A percentile compares a stretch with the other conserved stretches of the same genome.
phyloP scores from a whole-genome alignment of 2,797 vertebrate genomes.

The Liparis tanakae region DNA sequence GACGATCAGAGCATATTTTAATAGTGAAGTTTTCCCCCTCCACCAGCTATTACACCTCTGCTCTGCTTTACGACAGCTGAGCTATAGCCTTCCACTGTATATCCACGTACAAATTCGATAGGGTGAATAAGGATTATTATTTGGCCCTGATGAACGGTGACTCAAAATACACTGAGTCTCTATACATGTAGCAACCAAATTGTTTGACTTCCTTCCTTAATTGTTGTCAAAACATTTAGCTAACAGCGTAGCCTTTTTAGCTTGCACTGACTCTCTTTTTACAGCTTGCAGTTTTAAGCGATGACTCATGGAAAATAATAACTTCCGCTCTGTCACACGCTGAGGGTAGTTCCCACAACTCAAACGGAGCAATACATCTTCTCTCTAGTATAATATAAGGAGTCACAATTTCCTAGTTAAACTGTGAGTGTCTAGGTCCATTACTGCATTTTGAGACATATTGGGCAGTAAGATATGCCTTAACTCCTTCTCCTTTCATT shows the following conservation, averaged over 20 bases:
- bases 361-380: background rate
- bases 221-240: background rate
- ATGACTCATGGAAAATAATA: too few species aligned
- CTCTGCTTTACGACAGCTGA: background rate
- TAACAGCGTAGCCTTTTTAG: background rate
- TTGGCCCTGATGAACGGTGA: background rate
- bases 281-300: too few species aligned
- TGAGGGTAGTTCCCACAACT: background rate
- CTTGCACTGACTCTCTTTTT: background rate
- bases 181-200: background rate
- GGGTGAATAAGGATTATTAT: background rate
- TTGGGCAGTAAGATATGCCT: background rate
- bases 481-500: background rate
- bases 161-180: background rate
- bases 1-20: background rate
- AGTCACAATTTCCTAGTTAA: background rate
- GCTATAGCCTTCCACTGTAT: background rate
- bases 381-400: background rate
- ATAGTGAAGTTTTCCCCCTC: background rate
- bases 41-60: background rate
- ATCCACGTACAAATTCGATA: background rate
- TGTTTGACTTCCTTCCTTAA: background rate
- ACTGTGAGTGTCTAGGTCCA: background rate
- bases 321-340: conserved; percentile 6
- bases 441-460: background rate